These are phyloP conservation scores for Sinodicranocentrus sp. DNA, from an alignment of 2,888 invertebrate genomes.

Conservation along the genomic window DNA sequence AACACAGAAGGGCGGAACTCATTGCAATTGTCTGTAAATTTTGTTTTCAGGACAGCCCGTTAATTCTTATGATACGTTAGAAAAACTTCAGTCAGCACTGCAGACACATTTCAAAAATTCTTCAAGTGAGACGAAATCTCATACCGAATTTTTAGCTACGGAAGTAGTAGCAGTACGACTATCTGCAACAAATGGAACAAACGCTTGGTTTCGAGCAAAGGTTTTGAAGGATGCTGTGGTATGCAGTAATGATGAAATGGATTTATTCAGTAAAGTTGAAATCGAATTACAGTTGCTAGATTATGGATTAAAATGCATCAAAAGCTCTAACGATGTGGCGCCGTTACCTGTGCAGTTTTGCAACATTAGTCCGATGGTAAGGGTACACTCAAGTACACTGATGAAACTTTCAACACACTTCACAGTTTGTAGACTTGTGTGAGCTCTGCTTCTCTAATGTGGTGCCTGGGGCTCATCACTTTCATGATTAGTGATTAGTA, in stretches of 20 bases:
- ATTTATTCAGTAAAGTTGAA: slow-evolving; percentile 8
- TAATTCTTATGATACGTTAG: not conserved
- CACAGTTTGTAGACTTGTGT: not conserved
- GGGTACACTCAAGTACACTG: too few species aligned
- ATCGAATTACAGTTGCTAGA: slow-evolving; percentile 54
- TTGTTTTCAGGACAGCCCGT: not conserved
- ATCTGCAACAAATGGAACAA: not conserved
- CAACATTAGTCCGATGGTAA: slow-evolving; percentile 45
- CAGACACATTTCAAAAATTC: not conserved
- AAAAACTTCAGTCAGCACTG: not conserved
- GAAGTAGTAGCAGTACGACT: slow-evolving; percentile 62
- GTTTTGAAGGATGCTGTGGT: slow-evolving; percentile 47
- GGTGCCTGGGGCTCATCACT: not conserved
- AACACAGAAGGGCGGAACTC: too few species aligned
- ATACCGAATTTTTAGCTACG: slow-evolving; percentile 31
- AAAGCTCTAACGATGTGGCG: slow-evolving; percentile 21
- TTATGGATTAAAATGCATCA: slow-evolving; percentile 36
- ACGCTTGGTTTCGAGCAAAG: slow-evolving; percentile 51
- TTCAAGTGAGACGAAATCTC: not conserved
- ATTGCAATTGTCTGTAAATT: too few species aligned
- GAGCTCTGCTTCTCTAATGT: not conserved
- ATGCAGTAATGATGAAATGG: slow-evolving; percentile 16
- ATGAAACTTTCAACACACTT: too few species aligned
- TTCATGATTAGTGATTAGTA: not conserved
- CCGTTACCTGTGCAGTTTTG: slow-evolving; percentile 38